These are phyloP conservation scores for Neodiprion lecontei DNA, from an alignment of 1,140 invertebrate species.

Conservation along the genomic window DNA sequence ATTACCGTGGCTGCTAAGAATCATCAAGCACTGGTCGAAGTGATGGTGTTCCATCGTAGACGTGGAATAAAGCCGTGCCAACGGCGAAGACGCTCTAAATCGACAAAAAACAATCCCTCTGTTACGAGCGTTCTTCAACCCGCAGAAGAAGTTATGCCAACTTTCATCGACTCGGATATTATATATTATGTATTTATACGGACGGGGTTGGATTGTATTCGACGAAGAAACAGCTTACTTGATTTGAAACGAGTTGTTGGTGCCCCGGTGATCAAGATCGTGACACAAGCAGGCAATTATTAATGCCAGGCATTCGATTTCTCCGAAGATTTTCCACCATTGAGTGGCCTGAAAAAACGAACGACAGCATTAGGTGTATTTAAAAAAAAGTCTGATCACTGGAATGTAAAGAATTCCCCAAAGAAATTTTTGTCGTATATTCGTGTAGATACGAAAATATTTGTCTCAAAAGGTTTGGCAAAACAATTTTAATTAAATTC, in stretches of 20 bases:
- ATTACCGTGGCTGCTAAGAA: conserved; percentile 90
- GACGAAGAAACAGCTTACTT: conserved; percentile 72
- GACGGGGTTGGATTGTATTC: not conserved
- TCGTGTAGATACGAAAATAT: not conserved
- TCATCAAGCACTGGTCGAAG: conserved; percentile 97
- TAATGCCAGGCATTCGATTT: conserved; percentile 90
- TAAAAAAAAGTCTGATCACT: not conserved
- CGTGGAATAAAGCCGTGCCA: conserved; percentile 93
- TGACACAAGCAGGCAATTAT: conserved; percentile 97
- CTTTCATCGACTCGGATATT: not conserved
- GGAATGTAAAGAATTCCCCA: not conserved
- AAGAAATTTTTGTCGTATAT: not conserved
- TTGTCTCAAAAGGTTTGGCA: not conserved
- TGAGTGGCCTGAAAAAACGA: conserved; percentile 75
- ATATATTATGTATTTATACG: not conserved
- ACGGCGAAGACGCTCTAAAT: conserved; percentile 84
- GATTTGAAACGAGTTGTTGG: conserved; percentile 98
- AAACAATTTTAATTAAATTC: conserved; percentile 14
- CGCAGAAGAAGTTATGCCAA: no score
- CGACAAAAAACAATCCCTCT: conserved; percentile 20
- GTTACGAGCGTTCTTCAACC: not conserved
- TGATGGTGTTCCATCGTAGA: conserved; percentile 98
- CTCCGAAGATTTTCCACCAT: conserved; percentile 91
- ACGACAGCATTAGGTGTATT: not conserved
- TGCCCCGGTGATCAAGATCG: conserved; percentile 95